Evolutionary conservation across 2,113 vertebrate species (phyloP).

Genomic region (Rhipidura dahli): DNA sequence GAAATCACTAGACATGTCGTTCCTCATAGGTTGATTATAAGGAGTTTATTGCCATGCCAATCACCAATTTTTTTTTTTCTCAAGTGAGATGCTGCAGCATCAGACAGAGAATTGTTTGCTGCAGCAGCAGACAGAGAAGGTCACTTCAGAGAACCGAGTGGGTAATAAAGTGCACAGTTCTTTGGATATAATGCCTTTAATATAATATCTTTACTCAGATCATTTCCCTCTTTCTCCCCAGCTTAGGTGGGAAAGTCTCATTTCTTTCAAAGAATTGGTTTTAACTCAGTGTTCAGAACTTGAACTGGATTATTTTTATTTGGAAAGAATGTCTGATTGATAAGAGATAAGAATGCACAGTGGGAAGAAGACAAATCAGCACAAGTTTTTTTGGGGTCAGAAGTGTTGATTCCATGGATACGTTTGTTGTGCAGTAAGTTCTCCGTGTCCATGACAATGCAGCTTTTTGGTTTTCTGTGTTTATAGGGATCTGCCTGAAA

Average conservation of each 20-base stretch:
- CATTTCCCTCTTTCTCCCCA: background rate
- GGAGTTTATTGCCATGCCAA: background rate
- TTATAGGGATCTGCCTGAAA: background rate
- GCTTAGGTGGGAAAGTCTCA: background rate
- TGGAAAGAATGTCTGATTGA: background rate
- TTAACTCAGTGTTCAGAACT: background rate
- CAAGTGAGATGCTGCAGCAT: background rate
- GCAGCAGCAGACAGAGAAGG: background rate
- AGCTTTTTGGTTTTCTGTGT: background rate
- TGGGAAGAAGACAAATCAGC: background rate
- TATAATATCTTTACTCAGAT: background rate
- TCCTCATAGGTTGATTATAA: background rate
- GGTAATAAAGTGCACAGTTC: background rate
- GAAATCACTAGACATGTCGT: background rate
- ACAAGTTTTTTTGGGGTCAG: background rate
- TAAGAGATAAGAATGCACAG: background rate
- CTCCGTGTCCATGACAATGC: background rate
- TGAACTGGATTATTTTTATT: background rate
- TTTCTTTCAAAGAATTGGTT: background rate
- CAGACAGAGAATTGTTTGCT: background rate
- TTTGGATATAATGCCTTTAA: background rate
- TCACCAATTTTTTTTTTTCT: background rate
- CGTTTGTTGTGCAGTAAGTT: fast-evolving
- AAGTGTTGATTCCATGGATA: background rate
- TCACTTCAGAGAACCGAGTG: background rate